Evolutionary conservation across 2,888 invertebrate species (phyloP).

Genomic region (Lacanobia wlatinum): DNA sequence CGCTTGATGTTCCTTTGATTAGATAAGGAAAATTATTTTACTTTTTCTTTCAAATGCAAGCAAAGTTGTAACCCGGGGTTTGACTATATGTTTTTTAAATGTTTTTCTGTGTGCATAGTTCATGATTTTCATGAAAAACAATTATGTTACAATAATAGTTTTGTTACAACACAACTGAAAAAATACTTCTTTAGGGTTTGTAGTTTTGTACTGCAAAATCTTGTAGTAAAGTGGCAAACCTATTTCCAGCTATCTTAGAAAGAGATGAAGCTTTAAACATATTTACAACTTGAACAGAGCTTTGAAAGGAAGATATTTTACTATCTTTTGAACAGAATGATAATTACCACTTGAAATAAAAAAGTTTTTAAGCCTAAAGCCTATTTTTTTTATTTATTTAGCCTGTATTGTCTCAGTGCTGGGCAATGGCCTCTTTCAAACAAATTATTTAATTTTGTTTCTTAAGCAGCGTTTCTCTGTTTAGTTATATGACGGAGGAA

Average conservation of each 20-base stretch:
- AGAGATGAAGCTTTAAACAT: not conserved
- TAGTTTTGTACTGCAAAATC: not conserved
- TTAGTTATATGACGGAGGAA: too few relatives aligned
- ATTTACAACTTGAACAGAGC: not conserved
- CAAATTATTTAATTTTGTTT: too few relatives aligned
- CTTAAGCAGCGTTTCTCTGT: too few relatives aligned
- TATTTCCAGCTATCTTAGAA: too few relatives aligned
- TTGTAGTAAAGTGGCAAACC: too few relatives aligned
- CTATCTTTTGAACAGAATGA: not conserved
- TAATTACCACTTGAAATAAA: not conserved
- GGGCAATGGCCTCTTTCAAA: too few relatives aligned
- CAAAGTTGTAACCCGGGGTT: not conserved
- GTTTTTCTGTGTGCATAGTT: not conserved
- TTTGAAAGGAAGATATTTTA: not conserved
- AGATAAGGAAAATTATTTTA: constrained; percentile 8
- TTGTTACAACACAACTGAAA: too few relatives aligned
- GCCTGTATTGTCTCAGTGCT: too few relatives aligned
- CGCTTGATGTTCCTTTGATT: constrained; percentile 25
- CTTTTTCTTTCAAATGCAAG: not conserved
- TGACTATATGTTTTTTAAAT: not conserved
- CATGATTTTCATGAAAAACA: not conserved
- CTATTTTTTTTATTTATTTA: too few relatives aligned
- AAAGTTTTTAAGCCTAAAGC: not conserved
- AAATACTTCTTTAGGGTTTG: not conserved
- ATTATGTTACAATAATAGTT: too few relatives aligned